Evolutionary conservation across 2,888 invertebrate genomes (phyloP), one percentile per base, ranked within the genome.

Genomic region (Sericinus montela): DNA sequence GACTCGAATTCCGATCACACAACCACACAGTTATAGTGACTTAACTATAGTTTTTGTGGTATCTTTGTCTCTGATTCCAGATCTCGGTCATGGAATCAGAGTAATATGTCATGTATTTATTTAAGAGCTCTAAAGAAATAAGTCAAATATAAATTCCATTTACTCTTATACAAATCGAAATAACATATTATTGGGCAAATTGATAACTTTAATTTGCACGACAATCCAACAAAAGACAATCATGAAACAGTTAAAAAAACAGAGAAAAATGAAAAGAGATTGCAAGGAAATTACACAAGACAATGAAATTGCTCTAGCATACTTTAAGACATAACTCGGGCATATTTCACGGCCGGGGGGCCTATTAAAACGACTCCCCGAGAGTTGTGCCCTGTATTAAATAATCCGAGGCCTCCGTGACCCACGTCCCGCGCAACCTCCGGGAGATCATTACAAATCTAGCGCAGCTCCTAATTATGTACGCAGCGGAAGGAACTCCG

Each of bases 401-500:
- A 42, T 51, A 42, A 51, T 51, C 51, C 48, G 39, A 23, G 37
- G 32, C 19, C 29, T 38, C 35, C 32, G 38, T 14, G 19, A 16
- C 30, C 38, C 38, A 4, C 14, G 32, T 6, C 39, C 40, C 35
- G 34, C 15, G 15, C 19, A 35, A 14, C 45, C 49, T 35, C 50
- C 43, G 48, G 49, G 51, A 49, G 46, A 44, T 56, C 54, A 52
- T 59, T 53, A 54, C 41, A 39, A 25, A 45, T 48, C 46, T 56
- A 57, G 60, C 57, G 54, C 53, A 48, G 42, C 53, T 50, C 55
- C 60, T 55, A 62, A 62, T 62, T 49, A 49, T 49, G 37, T 23
- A 53, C 45, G 19, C 44, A 23, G 15, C 37, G 14, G 36, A 34
- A 19, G 42, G 37, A 42, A 25, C 35, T 15, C 36, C 36, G 3